A percentile compares a stretch with the other conserved stretches of the same genome.
phyloP scores from a whole-genome alignment of 2,888 invertebrate genomes.

The Agonopterix arenella region DNA sequence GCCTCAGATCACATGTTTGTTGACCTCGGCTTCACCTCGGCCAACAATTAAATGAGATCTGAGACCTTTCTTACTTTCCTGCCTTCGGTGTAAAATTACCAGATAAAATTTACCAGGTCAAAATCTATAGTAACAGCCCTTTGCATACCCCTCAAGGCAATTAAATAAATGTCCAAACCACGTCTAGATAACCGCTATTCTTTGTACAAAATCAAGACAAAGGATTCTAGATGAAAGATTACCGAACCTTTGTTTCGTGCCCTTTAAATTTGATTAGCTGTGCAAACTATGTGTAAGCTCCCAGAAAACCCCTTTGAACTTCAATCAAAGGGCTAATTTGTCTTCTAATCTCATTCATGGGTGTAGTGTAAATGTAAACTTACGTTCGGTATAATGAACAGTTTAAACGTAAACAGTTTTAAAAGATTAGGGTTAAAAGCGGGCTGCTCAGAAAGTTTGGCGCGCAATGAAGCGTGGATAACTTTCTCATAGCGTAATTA shows the following conservation, averaged over 20 bases:
- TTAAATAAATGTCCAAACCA: too few species aligned
- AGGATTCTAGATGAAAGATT: slow-evolving; percentile 38
- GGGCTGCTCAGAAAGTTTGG: background rate
- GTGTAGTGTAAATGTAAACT: slow-evolving; percentile 29
- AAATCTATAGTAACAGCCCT: too few species aligned
- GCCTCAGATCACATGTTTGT: too few species aligned
- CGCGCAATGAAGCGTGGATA: background rate
- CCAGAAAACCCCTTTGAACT: slow-evolving; percentile 45
- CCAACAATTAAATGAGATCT: too few species aligned
- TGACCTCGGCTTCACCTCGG: too few species aligned
- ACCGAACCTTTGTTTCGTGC: slow-evolving; percentile 36
- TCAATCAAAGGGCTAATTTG: slow-evolving; percentile 33
- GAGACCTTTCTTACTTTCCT: too few species aligned
- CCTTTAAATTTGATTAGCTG: slow-evolving; percentile 48
- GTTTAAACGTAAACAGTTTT: slow-evolving; percentile 29
- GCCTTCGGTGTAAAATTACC: too few species aligned
- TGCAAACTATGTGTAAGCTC: slow-evolving; percentile 45
- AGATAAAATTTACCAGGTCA: too few species aligned
- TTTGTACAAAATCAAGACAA: slow-evolving; percentile 23
- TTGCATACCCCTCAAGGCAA: too few species aligned
- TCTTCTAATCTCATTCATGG: slow-evolving; percentile 35
- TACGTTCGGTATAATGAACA: slow-evolving; percentile 33
- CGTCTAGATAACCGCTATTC: too few species aligned
- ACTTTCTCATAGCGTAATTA: too few species aligned
- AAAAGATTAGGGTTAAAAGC: slow-evolving; percentile 24